Base-by-base conservation (phyloP, 1,140 invertebrate genomes). In the Drusus annulatus region DNA sequence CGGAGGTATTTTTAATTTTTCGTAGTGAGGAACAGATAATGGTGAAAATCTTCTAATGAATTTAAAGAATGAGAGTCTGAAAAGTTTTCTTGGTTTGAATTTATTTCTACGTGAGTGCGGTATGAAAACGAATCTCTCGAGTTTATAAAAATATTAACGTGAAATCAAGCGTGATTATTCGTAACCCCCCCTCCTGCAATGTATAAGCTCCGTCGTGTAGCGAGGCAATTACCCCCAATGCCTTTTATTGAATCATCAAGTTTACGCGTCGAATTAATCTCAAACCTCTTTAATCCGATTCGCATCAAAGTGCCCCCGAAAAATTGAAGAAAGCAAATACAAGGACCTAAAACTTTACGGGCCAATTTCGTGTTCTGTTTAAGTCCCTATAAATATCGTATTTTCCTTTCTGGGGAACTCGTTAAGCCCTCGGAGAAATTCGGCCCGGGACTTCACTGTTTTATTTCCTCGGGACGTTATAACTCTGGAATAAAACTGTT, bases 241-340 rank as follows among this genome's bases (percentile, higher is more conserved):
- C 31, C 65, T 69, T 69, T 69, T 69, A 69, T 69, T 69, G 65
- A 69, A 69, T 69, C 65, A 51, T 65, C 62, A 65, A 69, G 65
- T 69, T 69, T 69, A 69, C 65, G 65, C 65, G 65, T 69, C 65
- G 65, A 69, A 69, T 69, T 69, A 69, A 69, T 69, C 65, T 69
- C 65, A 69, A 69, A 69, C 65, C 65, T 69, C 50, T 69, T 69
- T 69, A 69, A 69, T 69, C 65, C 65, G 45, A 69, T 69, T 51
- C 65, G 23, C 65, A 51, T 69, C 65, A 69, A 69, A 65, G 51
- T 69, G 17, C 45, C 45, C 65, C 25, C 62, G 6, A 63, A 63
- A 63, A 63, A 25, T 25, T 63, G 62, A 69, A 51, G 65, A 69
- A 69, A 51, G 65, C 28, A 51, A 69, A 69, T 69, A 69, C 65